Percentiles rank a stretch among this genome's conserved stretches.
Conservation (phyloP, 2,888 invertebrate species). For the Cosmorhoe ocellata region DNA sequence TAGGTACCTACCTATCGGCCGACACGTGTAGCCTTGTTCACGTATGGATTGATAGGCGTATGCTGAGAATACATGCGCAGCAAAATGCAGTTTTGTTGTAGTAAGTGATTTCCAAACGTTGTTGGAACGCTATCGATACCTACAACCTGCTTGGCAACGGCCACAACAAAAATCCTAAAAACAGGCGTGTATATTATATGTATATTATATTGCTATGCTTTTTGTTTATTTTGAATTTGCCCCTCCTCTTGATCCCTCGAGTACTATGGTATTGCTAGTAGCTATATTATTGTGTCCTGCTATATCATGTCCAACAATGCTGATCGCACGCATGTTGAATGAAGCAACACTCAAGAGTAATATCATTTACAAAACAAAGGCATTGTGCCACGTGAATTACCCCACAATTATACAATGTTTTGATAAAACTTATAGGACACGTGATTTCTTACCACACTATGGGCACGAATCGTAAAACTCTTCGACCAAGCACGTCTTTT, state of each 20-base stretch:
- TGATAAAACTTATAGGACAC: slow-evolving; percentile 24
- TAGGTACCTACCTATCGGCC: slow-evolving; percentile 28
- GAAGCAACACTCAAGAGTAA: slow-evolving; percentile 40
- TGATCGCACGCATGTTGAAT: slow-evolving; percentile 29
- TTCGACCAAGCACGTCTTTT: slow-evolving; percentile 7
- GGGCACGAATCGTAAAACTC: slow-evolving; percentile 18
- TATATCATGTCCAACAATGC: slow-evolving; percentile 21
- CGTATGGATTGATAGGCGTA: slow-evolving; percentile 40
- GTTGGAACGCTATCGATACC: neutral
- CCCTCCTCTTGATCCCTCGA: no score
- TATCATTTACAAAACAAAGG: slow-evolving; percentile 46
- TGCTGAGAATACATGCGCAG: slow-evolving; percentile 33
- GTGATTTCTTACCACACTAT: slow-evolving; percentile 25
- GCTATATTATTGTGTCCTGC: neutral
- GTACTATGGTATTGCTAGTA: no score
- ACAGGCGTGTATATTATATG: no score
- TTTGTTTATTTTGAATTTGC: neutral
- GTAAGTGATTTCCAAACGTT: neutral
- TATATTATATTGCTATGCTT: no score
- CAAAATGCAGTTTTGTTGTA: slow-evolving; percentile 10
- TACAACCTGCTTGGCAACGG: no score
- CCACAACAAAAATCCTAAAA: no score
- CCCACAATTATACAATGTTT: slow-evolving; percentile 39
- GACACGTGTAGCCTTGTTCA: slow-evolving; percentile 74
- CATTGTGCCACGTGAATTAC: slow-evolving; percentile 40